phyloP scores from a whole-genome alignment of 2,797 vertebrate genomes.

The Distichodus sexfasciatus region DNA sequence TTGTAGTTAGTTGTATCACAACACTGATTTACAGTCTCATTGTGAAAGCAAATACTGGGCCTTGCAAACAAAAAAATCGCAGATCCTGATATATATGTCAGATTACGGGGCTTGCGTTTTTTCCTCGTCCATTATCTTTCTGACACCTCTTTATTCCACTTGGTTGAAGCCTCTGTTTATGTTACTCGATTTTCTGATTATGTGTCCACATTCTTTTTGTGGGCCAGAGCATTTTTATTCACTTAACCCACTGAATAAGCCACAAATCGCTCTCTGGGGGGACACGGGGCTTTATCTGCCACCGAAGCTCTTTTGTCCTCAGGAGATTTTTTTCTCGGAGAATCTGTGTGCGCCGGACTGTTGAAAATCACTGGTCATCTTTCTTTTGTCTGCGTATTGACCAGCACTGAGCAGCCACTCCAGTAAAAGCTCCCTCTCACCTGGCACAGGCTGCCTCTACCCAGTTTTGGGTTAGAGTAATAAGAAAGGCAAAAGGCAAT shows the following conservation, averaged over 20 bases:
- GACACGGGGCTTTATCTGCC: constrained; percentile 43
- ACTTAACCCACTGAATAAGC: constrained; percentile 41
- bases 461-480: neutral
- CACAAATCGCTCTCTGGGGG: constrained; percentile 44
- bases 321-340: constrained; percentile 37
- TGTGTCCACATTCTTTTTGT: constrained; percentile 33
- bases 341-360: constrained; percentile 56
- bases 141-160: constrained; percentile 36
- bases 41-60: constrained; percentile 30
- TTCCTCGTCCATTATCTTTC: constrained; percentile 41
- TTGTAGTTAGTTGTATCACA: too few species aligned
- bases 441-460: neutral
- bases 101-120: constrained; percentile 33
- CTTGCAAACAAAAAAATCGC: constrained; percentile 21
- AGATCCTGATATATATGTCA: constrained; percentile 39
- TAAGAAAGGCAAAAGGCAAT: neutral
- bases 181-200: neutral
- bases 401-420: constrained; percentile 48
- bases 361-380: constrained; percentile 50
- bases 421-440: constrained; percentile 40
- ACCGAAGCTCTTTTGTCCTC: constrained; percentile 41
- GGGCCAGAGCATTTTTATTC: constrained; percentile 43
- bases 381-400: constrained; percentile 61
- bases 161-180: constrained; percentile 24
- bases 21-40: constrained; percentile 42